phyloP scores from a whole-genome alignment of 2,113 vertebrate species.

The Notiomystis cincta region DNA sequence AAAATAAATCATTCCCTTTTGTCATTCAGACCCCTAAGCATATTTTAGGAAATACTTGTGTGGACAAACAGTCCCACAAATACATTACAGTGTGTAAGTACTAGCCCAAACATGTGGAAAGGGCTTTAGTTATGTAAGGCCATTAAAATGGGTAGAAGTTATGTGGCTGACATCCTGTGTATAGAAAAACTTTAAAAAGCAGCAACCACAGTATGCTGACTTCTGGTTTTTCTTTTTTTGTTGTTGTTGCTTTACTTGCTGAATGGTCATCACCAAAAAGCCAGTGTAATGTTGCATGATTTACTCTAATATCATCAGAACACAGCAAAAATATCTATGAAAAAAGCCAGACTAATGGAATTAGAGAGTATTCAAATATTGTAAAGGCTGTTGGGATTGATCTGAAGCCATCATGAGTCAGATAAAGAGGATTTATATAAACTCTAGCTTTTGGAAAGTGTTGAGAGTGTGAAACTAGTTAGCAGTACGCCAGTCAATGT shows the following conservation, averaged over 20 bases:
- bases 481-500: neutral
- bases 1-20: neutral
- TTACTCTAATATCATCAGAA: neutral
- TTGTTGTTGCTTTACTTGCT: neutral
- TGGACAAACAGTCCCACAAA: neutral
- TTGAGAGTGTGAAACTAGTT: neutral
- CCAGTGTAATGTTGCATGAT: neutral
- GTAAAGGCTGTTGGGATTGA: neutral
- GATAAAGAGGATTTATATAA: neutral
- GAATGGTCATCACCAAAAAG: neutral
- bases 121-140: neutral
- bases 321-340: neutral
- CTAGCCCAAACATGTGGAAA: neutral
- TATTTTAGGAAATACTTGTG: neutral
- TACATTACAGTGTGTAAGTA: neutral
- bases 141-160: neutral
- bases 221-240: neutral
- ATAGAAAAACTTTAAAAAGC: neutral
- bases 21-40: neutral
- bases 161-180: neutral
- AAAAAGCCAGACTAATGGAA: neutral
- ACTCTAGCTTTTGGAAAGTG: neutral
- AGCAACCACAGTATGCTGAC: neutral
- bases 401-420: neutral
- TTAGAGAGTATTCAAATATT: neutral